Evolutionary conservation across 2,888 invertebrate genomes (phyloP), one percentile per base, ranked within the genome.

Genomic region (Apotomis betuletana): DNA sequence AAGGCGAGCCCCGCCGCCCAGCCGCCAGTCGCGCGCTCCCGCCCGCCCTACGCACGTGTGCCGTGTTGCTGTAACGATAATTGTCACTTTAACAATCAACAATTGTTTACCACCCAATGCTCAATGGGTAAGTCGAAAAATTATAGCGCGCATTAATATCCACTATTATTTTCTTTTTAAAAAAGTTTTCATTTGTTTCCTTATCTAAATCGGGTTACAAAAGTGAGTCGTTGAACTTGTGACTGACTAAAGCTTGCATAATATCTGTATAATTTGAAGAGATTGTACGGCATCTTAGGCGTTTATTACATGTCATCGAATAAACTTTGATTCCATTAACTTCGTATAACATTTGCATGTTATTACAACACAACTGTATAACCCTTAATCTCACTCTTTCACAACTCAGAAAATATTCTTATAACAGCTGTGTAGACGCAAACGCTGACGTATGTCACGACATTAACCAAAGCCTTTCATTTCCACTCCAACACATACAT

Each of bases 21-120:
- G 92, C 90, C 91, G 91, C 82, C 88, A 90, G 92, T 90, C 91
- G 90, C 87, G 81, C 84, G 84, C 84, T 81, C 80, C 87, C 90
- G 87, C 90, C 90, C 92, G 90, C 90, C 90, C 87, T 77, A 81
- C 80, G 81, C 88, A 87, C 88, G 86, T 84, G 87, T 86, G 79
- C 65, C 70, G 75, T 27, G 38, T 67, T 10, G 74, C 73, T 65
- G n/a, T 62, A 75, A 77, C 61, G 69, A 57, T 61, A 70, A 68
- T 59, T 51, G 27, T 55, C 41, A 63, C 54, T 49, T 67, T 51
- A 13, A 70, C 52, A 60, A 60, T 44, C n/a, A 49, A 12, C 51
- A 13, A 49, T 51, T 36, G 46, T 36, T 46, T 4, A 58, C 12
- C n/a, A 15, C 55, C 38, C 59, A 64, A 72, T 69, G 67, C 60